Evolutionary conservation across 2,113 vertebrate species (phyloP).

Genomic region (Buteo buteo): DNA sequence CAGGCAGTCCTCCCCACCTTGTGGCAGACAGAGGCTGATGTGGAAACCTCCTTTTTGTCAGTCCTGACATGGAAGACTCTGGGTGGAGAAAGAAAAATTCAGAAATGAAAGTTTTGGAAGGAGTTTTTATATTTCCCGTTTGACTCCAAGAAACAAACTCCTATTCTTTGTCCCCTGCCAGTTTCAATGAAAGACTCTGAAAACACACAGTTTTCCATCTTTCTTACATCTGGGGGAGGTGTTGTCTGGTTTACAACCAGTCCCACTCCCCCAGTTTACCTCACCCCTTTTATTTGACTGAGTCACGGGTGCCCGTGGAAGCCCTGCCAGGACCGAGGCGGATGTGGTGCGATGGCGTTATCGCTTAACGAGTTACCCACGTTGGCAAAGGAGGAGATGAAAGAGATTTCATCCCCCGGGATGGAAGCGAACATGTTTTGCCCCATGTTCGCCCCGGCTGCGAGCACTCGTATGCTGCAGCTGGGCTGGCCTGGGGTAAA

Average conservation of each 20-base stretch:
- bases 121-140: background rate
- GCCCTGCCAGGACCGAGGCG: background rate
- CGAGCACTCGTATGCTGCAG: fast-evolving
- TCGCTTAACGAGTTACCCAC: fast-evolving
- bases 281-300: background rate
- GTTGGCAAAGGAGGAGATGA: background rate
- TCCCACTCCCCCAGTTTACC: background rate
- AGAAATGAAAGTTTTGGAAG: background rate
- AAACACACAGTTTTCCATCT: fast-evolving
- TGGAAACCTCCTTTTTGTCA: background rate
- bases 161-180: fast-evolving
- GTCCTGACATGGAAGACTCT: background rate
- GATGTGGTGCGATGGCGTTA: fast-evolving
- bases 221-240: background rate
- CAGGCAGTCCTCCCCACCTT: fast-evolving
- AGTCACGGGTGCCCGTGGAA: background rate
- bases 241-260: background rate
- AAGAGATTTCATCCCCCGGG: background rate
- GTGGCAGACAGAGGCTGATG: background rate
- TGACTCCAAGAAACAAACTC: background rate
- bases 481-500: background rate
- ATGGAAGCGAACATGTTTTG: background rate
- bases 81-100: background rate
- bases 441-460: fast-evolving
- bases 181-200: fast-evolving